A percentile compares a stretch with the other conserved stretches of the same genome.
These are phyloP conservation scores for Drosophila baimaii DNA, from an alignment of 1,140 invertebrate species.

Conservation along the genomic window DNA sequence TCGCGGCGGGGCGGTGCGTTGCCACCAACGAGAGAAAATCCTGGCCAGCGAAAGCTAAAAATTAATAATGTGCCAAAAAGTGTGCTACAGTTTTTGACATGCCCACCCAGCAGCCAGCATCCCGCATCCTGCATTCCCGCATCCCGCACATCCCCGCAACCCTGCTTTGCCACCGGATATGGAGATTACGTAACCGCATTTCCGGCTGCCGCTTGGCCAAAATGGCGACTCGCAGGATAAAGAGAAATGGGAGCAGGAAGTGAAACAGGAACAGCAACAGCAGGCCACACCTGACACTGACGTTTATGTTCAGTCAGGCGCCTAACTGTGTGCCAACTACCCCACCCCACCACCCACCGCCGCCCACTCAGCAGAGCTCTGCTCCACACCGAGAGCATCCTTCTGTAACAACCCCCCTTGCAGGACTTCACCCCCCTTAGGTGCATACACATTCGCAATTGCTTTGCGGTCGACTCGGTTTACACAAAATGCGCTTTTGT, in stretches of 20 bases:
- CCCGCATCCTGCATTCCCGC: background rate
- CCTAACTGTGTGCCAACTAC: slow-evolving; percentile 42
- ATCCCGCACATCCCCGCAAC: background rate
- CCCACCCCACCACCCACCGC: background rate
- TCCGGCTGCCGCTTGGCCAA: slow-evolving; percentile 55
- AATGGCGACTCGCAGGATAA: slow-evolving; percentile 37
- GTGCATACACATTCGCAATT: slow-evolving; percentile 69
- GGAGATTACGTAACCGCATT: slow-evolving; percentile 78
- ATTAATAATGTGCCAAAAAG: slow-evolving; percentile 69
- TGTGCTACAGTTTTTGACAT: slow-evolving; percentile 61
- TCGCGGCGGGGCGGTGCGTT: too few relatives aligned
- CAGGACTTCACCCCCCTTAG: slow-evolving; percentile 9
- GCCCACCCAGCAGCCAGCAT: background rate
- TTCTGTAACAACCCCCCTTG: background rate
- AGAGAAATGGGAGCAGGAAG: slow-evolving; percentile 39
- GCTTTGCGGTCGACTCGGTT: slow-evolving; percentile 75
- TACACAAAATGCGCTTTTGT: slow-evolving; percentile 79
- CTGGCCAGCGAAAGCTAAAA: slow-evolving; percentile 52
- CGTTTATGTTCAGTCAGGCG: slow-evolving; percentile 61
- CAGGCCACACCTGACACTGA: slow-evolving; percentile 57
- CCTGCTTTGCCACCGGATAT: slow-evolving; percentile 41
- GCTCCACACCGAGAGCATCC: too few relatives aligned
- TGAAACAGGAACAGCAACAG: slow-evolving; percentile 38
- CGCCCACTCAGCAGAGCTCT: background rate
- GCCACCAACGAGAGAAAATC: slow-evolving; percentile 22